These are phyloP conservation scores for Anoplopoma fimbria DNA, from an alignment of 2,113 vertebrate species.

Conservation along the genomic window DNA sequence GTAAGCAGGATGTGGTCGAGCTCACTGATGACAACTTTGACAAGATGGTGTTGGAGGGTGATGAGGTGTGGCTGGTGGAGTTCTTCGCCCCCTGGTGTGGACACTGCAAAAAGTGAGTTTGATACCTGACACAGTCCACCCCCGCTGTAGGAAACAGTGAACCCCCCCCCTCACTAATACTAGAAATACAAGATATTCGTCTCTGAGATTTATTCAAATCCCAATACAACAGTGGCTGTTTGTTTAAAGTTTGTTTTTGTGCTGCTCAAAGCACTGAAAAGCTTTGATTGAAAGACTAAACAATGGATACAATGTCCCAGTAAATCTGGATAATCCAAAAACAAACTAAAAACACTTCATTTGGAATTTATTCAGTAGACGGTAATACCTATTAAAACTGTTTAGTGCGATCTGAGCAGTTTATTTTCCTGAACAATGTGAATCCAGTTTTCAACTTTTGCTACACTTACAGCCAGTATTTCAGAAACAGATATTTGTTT, in stretches of 20 bases:
- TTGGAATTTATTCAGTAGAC: background rate
- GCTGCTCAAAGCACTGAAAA: background rate
- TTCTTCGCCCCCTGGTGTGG: constrained; percentile 99
- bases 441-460: background rate
- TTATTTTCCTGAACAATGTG: background rate
- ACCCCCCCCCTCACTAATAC: background rate
- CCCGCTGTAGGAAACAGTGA: background rate
- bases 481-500: background rate
- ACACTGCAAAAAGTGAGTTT: constrained; percentile 97
- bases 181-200: background rate
- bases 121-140: too few relatives aligned
- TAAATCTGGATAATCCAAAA: constrained; percentile 19
- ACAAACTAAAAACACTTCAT: background rate
- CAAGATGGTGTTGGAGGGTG: constrained; percentile 86
- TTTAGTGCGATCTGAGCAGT: background rate
- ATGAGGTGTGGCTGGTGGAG: constrained; percentile 95
- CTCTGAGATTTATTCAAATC: background rate
- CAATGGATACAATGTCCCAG: background rate
- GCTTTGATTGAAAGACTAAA: background rate
- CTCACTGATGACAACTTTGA: constrained; percentile 96
- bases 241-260: background rate
- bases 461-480: background rate
- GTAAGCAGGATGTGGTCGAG: constrained; percentile 92
- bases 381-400: constrained; percentile 6
- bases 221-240: background rate